phyloP scores from a whole-genome alignment of 2,113 vertebrate genomes.

The Micronisus gabar region DNA sequence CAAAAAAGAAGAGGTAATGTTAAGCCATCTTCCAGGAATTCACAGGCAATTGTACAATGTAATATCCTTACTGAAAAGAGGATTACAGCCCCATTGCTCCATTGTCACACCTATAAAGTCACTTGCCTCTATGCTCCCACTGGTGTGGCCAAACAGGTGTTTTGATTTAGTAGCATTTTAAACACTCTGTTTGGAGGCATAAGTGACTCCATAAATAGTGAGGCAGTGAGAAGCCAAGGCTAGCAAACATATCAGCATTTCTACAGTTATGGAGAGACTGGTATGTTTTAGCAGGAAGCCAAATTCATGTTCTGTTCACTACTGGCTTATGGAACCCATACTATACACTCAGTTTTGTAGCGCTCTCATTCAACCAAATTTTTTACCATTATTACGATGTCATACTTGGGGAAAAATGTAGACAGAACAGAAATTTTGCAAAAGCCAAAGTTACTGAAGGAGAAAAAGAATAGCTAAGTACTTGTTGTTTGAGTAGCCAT shows the following conservation, averaged over 20 bases:
- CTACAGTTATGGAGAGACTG: neutral
- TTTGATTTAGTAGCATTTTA: neutral
- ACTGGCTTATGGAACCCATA: neutral
- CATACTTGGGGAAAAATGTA: neutral
- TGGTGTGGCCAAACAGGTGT: neutral
- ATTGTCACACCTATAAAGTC: neutral
- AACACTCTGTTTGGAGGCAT: neutral
- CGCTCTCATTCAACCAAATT: neutral
- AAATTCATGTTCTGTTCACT: neutral
- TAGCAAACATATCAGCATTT: neutral
- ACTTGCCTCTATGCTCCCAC: neutral
- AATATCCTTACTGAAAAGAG: neutral
- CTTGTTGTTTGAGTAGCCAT: neutral
- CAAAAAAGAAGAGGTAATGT: neutral
- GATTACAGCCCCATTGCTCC: neutral
- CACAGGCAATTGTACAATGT: neutral
- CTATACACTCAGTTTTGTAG: neutral
- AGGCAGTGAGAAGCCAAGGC: neutral
- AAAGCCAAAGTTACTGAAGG: neutral
- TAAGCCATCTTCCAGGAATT: neutral
- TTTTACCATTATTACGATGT: neutral
- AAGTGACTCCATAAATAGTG: neutral
- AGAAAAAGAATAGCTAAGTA: neutral
- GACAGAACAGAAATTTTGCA: neutral
- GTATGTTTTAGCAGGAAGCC: neutral